Evolutionary conservation across 2,113 vertebrate genomes (phyloP), one percentile per base, ranked within the genome.

Genomic region (Tyrannus savana): DNA sequence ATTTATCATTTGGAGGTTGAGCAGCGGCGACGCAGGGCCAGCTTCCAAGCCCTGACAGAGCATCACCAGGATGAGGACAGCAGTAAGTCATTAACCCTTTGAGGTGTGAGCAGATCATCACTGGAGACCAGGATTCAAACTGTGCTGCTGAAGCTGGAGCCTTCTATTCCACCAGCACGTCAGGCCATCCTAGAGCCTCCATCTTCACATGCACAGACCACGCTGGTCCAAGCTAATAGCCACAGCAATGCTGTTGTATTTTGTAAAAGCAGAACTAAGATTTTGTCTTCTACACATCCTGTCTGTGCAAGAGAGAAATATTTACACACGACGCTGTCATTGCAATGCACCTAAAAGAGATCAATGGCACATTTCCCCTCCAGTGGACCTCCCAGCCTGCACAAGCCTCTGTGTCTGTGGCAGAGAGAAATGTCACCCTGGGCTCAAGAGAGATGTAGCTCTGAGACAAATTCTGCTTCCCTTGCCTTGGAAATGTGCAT

Each of bases 1-100:
- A 97, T 97, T 96, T 95, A 96, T 97, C 90, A 87, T 89, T 66
- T 91, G 71, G 84, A 94, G 84, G 93, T 42, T 90, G 86, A 88
- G 81, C 86, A 68, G 69, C 2, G 4, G 93, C 87, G 56, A 14
- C 0, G 2, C 33, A 66, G 74, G 74, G 79, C 88, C 39, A 59
- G 79, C 63, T 92, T 89, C 94, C 86, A 92, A 37, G 33, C 73
- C 78, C 93, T 83, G 76, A 52, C 84, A 93, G 83, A 92, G 52
- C 80, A 74, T 16, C 83, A 59, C 28, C 47, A 79, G 37, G 80
- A 80, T 74, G 73, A 53, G 72, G 85, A 62, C 41, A 92, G 80
- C 9, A 3, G n/a, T 3, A 68, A 81, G 19, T 6, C 39, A 41
- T 94, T 96, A 96, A 96, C 92, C 74, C 77, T 92, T 90, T 50